phyloP scores from a whole-genome alignment of 2,797 vertebrate species.

The Huso huso region DNA sequence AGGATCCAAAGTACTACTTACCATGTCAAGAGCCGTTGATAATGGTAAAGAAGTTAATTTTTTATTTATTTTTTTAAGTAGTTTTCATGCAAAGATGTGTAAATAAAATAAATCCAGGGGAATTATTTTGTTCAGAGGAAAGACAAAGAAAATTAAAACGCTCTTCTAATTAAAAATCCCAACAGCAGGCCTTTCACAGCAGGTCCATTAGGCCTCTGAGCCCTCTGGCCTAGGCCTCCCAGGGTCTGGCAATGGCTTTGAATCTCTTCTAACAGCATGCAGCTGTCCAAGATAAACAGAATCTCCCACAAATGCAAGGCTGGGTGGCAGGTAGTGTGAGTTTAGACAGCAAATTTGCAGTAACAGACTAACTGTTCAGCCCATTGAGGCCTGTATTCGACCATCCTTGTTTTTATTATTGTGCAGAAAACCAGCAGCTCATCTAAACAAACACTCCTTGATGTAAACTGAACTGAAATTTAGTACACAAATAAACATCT shows the following conservation, averaged over 20 bases:
- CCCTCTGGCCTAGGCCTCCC: constrained; percentile 16
- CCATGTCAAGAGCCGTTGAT: too few relatives aligned
- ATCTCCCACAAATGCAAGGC: constrained; percentile 7
- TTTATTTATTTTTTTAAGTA: too few relatives aligned
- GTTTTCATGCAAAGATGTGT: too few relatives aligned
- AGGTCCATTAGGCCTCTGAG: constrained; percentile 1
- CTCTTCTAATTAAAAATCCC: constrained; percentile 13
- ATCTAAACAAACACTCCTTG: too few relatives aligned
- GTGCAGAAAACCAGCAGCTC: too few relatives aligned
- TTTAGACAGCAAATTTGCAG: not conserved
- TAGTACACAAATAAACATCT: too few relatives aligned
- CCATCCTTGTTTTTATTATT: too few relatives aligned
- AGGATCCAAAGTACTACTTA: too few relatives aligned
- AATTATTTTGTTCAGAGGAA: not conserved
- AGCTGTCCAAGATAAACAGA: constrained; percentile 29
- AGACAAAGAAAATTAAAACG: constrained; percentile 4
- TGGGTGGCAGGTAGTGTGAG: constrained; percentile 13
- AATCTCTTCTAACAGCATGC: constrained; percentile 28
- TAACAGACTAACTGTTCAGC: constrained; percentile 7
- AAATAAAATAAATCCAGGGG: too few relatives aligned
- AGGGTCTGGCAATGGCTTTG: constrained; percentile 15
- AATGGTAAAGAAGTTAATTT: too few relatives aligned
- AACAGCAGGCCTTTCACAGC: not conserved
- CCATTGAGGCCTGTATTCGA: not conserved
- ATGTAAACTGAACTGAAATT: too few relatives aligned